These are phyloP conservation scores for Chlorocebus sabaeus DNA, from an alignment of 2,113 vertebrate genomes.

Conservation along the genomic window DNA sequence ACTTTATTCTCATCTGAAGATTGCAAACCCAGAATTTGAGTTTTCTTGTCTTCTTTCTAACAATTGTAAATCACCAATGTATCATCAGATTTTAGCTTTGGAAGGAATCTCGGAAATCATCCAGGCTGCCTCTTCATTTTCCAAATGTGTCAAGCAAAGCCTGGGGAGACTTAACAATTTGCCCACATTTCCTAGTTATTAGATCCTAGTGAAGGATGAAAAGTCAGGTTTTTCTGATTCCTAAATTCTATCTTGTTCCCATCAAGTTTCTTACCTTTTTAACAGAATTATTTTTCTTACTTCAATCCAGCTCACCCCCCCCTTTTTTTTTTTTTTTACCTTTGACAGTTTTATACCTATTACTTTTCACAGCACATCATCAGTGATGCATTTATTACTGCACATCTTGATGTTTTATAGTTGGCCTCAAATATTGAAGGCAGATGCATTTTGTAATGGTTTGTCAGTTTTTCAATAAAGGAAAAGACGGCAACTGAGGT, in stretches of 20 bases:
- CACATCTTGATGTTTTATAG: not conserved
- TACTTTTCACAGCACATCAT: conserved; percentile 38
- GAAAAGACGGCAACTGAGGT: not conserved
- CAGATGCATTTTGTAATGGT: conserved; percentile 24
- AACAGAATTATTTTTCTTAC: conserved; percentile 25
- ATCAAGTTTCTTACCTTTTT: not conserved
- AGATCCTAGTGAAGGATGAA: not conserved
- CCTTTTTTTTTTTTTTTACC: not conserved
- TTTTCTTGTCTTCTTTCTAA: not conserved
- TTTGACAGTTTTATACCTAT: conserved; percentile 28
- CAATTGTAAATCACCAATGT: not conserved
- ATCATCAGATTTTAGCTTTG: not conserved
- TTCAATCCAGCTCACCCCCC: not conserved
- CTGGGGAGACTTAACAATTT: not conserved
- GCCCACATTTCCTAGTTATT: not conserved
- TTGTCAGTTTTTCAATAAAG: conserved; percentile 65
- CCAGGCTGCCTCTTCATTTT: not conserved
- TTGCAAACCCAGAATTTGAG: not conserved
- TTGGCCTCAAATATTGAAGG: conserved; percentile 29
- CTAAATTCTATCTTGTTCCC: not conserved
- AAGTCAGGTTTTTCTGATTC: not conserved
- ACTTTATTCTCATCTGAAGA: not conserved
- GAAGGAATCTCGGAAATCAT: not conserved
- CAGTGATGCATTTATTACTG: not conserved
- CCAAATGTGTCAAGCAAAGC: not conserved